Conservation (phyloP, 2,888 invertebrate species). For the Cyaniris semiargus region DNA sequence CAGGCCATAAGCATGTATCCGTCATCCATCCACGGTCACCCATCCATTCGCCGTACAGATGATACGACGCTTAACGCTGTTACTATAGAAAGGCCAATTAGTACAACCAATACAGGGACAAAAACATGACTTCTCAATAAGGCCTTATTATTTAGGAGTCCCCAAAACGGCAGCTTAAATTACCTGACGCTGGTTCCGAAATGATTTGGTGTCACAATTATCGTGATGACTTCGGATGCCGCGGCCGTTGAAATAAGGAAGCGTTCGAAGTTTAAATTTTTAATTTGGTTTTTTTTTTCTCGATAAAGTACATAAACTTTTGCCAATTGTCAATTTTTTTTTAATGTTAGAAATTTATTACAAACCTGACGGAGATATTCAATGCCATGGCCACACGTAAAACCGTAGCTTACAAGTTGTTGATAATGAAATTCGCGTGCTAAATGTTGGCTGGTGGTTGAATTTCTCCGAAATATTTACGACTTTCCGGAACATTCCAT, state of each 20-base stretch:
- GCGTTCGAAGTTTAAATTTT: background rate
- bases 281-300: background rate
- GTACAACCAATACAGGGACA: background rate
- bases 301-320: background rate
- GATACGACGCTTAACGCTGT: background rate
- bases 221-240: background rate
- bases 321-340: background rate
- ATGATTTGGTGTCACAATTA: constrained; percentile 23
- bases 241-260: background rate
- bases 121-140: constrained; percentile 25
- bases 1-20: too few relatives aligned
- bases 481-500: constrained; percentile 13
- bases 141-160: constrained; percentile 22
- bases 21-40: background rate
- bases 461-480: constrained; percentile 29
- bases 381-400: background rate
- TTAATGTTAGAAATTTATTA: background rate
- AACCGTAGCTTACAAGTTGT: background rate
- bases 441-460: background rate
- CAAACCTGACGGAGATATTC: background rate
- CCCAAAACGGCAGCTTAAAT: constrained; percentile 24
- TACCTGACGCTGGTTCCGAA: constrained; percentile 25
- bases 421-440: constrained; percentile 24
- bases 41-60: background rate
- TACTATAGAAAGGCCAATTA: constrained; percentile 2